Base-by-base conservation (phyloP, 2,113 vertebrate species). In the Sylvilagus bachmani region DNA sequence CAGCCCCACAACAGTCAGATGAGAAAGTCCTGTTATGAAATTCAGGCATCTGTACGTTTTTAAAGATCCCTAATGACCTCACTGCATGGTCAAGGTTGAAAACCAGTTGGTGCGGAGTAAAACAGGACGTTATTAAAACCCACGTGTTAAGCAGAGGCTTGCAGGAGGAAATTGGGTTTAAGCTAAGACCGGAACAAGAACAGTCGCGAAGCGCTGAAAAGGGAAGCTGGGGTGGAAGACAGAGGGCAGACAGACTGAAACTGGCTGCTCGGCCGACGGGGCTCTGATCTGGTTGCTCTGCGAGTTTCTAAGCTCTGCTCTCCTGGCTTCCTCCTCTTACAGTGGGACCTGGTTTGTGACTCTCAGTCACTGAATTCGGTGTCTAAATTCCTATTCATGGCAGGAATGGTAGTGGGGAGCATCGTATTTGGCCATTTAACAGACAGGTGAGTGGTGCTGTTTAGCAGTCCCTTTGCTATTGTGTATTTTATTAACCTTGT, bases 261-360 rank as follows among this genome's bases (percentile, higher is more conserved):
- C 10, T 29, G 19, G 17, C 25, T 9, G 27, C 21, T 9, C 31
- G 11, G 4, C 49, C 12, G 55, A 83, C 13, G 36, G 31, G 17
- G 27, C 3, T 44, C 44, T 21, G 4, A 17, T 44, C 25, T 44
- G 27, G 14, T 49, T 44, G 4, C 61, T 11, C 27, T 44, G n/a
- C 36, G 79, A 38, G 24, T 16, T 81, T n/a, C 6, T 9, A n/a
- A 53, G 22, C 31, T 61, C 58, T 49, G 5, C 24, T 29, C 12
- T 36, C 5, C 66, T 79, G 17, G 10, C 31, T 91, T 64, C 67
- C 87, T 10, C 74, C 33, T 87, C 38, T 96, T 66, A 33, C 95
- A 98, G 98, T 98, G 98, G 98, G 97, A 98, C 49, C 95, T 98
- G 49, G 98, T 98, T 6, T 98, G 98, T 96, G 96, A 98, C 4